Conservation (phyloP, 2,888 invertebrate genomes). For the Bhutanitis thaidina region DNA sequence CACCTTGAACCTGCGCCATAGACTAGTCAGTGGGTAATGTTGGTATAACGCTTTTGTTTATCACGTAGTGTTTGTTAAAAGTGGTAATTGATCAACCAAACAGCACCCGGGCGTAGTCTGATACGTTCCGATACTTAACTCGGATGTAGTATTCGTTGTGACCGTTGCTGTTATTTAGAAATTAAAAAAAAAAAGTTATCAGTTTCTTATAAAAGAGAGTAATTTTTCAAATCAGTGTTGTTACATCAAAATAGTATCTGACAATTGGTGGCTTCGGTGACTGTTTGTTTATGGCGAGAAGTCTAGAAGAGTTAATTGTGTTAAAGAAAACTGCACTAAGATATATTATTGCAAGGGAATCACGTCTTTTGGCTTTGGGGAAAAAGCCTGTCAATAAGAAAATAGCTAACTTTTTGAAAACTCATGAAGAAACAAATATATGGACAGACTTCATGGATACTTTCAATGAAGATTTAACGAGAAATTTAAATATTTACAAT, state of each 20-base stretch:
- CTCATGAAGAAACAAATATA: conserved; percentile 39
- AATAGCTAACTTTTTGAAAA: conserved; percentile 38
- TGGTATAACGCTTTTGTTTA: neutral
- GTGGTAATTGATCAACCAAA: conserved; percentile 2
- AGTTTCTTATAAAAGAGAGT: no score
- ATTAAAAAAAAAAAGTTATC: neutral
- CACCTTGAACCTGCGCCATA: neutral
- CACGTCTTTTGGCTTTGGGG: conserved; percentile 37
- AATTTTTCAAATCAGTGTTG: neutral
- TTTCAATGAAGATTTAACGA: conserved; percentile 59
- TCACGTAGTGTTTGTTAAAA: conserved; percentile 31
- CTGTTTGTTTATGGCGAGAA: conserved; percentile 53
- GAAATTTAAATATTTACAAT: conserved; percentile 54
- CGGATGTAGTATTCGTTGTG: neutral
- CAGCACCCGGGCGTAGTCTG: neutral
- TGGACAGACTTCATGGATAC: conserved; percentile 55
- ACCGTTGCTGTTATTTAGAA: neutral
- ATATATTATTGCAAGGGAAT: conserved; percentile 56
- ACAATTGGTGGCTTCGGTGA: neutral
- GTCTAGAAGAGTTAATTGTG: conserved; percentile 54
- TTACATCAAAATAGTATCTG: neutral
- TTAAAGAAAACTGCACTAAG: conserved; percentile 52
- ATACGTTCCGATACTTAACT: neutral
- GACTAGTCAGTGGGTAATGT: no score
- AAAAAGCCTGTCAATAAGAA: conserved; percentile 59